Conservation (phyloP, 2,113 vertebrate species). For the Salvelinus alpinus region DNA sequence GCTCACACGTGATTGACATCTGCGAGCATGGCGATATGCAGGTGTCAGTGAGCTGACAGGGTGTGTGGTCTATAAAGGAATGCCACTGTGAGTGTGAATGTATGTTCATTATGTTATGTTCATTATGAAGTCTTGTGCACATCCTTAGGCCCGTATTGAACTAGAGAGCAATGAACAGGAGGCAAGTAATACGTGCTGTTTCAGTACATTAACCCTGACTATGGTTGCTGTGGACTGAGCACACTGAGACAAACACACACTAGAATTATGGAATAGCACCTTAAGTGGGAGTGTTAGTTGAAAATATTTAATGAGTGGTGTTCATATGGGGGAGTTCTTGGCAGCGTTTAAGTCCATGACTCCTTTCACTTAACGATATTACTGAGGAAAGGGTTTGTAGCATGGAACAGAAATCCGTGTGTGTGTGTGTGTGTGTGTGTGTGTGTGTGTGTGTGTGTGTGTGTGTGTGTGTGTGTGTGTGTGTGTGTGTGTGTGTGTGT, state of each 20-base stretch:
- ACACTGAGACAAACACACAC: slow-evolving; percentile 17
- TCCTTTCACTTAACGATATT: slow-evolving; percentile 55
- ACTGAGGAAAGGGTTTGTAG: slow-evolving; percentile 56
- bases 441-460: background rate
- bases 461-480: slow-evolving; percentile 17
- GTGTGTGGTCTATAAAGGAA: background rate
- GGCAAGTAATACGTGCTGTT: slow-evolving; percentile 1
- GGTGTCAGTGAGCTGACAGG: slow-evolving; percentile 4
- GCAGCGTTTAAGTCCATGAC: slow-evolving; percentile 41
- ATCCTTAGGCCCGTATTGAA: slow-evolving; percentile 20
- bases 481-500: background rate
- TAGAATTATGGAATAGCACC: slow-evolving; percentile 36
- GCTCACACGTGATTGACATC: slow-evolving; percentile 28
- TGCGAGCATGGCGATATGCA: background rate
- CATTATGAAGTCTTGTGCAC: slow-evolving; percentile 10
- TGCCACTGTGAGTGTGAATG: slow-evolving; percentile 8
- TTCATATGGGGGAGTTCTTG: slow-evolving; percentile 57
- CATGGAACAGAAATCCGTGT: slow-evolving; percentile 48
- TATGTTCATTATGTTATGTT: background rate
- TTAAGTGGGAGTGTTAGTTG: slow-evolving; percentile 42
- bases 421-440: slow-evolving; percentile 16
- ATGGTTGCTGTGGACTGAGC: slow-evolving; percentile 28
- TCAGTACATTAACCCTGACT: slow-evolving; percentile 44
- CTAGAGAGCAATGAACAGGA: slow-evolving; percentile 40
- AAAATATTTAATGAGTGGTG: slow-evolving; percentile 50